Evolutionary conservation across 1,140 invertebrate species (phyloP).

Genomic region (Anastrepha ludens): DNA sequence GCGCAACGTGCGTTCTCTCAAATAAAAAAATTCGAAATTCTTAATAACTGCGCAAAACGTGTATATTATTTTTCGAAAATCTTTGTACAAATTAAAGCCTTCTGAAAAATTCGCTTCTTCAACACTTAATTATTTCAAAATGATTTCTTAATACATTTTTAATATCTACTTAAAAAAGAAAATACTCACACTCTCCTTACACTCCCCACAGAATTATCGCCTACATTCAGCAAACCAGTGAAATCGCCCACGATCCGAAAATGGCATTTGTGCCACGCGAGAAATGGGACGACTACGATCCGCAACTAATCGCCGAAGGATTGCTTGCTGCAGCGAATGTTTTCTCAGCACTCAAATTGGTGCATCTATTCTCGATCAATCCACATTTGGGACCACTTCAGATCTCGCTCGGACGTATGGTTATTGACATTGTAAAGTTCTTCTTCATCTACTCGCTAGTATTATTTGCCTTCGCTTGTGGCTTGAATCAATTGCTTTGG

Average conservation of each 20-base stretch:
- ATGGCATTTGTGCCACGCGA: slow-evolving; percentile 86
- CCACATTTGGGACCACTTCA: slow-evolving; percentile 91
- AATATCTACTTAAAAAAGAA: too few relatives aligned
- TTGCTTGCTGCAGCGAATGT: slow-evolving; percentile 96
- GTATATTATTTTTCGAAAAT: too few relatives aligned
- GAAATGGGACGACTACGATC: slow-evolving; percentile 94
- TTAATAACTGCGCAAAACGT: too few relatives aligned
- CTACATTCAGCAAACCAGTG: slow-evolving; percentile 82
- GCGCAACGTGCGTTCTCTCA: too few relatives aligned
- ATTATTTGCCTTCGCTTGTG: slow-evolving; percentile 89
- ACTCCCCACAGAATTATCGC: slow-evolving; percentile 78
- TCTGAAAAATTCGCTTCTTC: too few relatives aligned
- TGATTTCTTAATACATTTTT: too few relatives aligned
- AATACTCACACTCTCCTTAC: not conserved
- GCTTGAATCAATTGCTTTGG: slow-evolving; percentile 91
- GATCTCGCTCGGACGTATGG: slow-evolving; percentile 88
- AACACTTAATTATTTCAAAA: too few relatives aligned
- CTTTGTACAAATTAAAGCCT: too few relatives aligned
- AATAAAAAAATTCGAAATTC: too few relatives aligned
- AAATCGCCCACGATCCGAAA: slow-evolving; percentile 80
- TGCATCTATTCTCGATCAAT: slow-evolving; percentile 94
- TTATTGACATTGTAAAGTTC: slow-evolving; percentile 91
- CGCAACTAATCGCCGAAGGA: slow-evolving; percentile 94
- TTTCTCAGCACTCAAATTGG: slow-evolving; percentile 87
- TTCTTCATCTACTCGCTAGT: slow-evolving; percentile 90